These are phyloP conservation scores for Heliornis fulica DNA, from an alignment of 2,113 vertebrate genomes.

Conservation along the genomic window DNA sequence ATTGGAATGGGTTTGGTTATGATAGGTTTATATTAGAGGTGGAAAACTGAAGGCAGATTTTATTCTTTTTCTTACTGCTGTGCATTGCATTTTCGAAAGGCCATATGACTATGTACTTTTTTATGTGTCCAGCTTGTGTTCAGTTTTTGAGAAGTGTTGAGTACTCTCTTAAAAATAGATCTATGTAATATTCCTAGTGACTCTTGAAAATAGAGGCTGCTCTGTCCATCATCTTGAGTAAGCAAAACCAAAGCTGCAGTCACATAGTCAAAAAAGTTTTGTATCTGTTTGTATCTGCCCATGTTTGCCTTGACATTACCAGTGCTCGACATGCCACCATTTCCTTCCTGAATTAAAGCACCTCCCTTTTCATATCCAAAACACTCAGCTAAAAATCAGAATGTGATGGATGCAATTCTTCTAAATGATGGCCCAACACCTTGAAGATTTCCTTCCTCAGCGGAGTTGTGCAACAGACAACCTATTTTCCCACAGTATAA, in stretches of 20 bases:
- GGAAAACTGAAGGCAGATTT: not conserved
- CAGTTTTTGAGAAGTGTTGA: not conserved
- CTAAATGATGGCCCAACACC: not conserved
- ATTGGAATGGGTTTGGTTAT: not conserved
- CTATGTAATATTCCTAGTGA: not conserved
- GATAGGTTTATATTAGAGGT: not conserved
- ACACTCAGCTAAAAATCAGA: not conserved
- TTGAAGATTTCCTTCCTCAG: not conserved
- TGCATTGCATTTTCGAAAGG: not conserved
- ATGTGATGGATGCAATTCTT: not conserved
- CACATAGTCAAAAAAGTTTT: not conserved
- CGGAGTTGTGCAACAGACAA: not conserved
- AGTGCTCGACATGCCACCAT: not conserved
- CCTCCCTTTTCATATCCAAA: not conserved
- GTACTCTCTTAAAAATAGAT: not conserved
- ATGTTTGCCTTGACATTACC: not conserved
- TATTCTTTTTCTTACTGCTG: not conserved
- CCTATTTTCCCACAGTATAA: not conserved
- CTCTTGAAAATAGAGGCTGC: not conserved
- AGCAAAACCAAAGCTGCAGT: not conserved
- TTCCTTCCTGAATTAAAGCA: not conserved
- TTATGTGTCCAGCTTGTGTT: not conserved
- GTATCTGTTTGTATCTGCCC: not conserved
- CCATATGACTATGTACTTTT: not conserved
- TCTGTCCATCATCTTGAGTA: not conserved